Evolutionary conservation across 2,797 vertebrate species (phyloP), one percentile per base, ranked within the genome.

Genomic region (Cygnus olor): DNA sequence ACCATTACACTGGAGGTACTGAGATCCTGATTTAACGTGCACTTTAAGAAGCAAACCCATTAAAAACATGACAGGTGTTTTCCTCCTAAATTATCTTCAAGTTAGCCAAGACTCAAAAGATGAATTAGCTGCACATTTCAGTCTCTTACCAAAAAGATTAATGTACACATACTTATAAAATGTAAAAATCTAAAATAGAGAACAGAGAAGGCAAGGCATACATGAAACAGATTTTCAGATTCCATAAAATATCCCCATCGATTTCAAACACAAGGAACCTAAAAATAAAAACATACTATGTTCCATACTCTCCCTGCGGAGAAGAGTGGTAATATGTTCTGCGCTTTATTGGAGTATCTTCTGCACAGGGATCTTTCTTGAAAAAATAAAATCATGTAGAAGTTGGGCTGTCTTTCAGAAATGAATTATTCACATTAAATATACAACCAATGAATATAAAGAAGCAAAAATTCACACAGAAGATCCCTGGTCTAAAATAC

Each of bases 121-220:
- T 3, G 9, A 28, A 69, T 21, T 63, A 73, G 7, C n/a, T 53
- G 6, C 24, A 80, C 25, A 66, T 87, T 60, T 80, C 3, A 1
- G 27, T 63, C 27, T 42, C 36, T 93, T 49, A 57, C 5, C 9
- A 30, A 36, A 56, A 60, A 25, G 28, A 65, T 25, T 51, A 63
- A 42, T 18, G 40, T 7, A 72, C 4, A 36, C 16, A 32, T 1
- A 15, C 53, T 85, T n/a, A 25, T n/a, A 74, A 73, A 90, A 84
- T 7, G 14, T 40, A 15, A 68, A 71, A 69, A 14, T 15, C 45
- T 60, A 25, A 5, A 56, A 56, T 5, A 40, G 11, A 80, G 10
- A 47, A 57, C 3, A 16, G 4, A n/a, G 14, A 79, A 74, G 36
- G 84, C 0, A 0, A 69, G 27, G 36, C 22, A 44, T 2, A 3